A percentile compares a stretch with the other conserved stretches of the same genome.
Conservation (phyloP, 2,888 invertebrate genomes). For the Drosophila prostipennis region DNA sequence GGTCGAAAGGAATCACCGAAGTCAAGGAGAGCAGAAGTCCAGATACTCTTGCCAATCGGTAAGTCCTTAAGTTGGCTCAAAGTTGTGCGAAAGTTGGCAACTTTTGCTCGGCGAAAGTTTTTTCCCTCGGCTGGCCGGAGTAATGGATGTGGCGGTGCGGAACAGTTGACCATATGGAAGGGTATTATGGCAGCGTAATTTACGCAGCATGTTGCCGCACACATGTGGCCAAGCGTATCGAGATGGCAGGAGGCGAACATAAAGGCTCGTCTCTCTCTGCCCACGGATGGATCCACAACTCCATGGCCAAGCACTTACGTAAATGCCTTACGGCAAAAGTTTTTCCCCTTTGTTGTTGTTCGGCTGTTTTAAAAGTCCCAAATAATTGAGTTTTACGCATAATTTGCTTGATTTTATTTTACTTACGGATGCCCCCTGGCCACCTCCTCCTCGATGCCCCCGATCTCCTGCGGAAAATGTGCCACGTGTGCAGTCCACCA, state of each 20-base stretch:
- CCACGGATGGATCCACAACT: slow-evolving; percentile 11
- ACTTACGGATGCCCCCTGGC: slow-evolving; percentile 25
- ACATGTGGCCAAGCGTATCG: slow-evolving; percentile 54
- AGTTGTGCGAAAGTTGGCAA: slow-evolving; percentile 37
- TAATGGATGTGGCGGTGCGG: slow-evolving; percentile 34
- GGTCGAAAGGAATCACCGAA: slow-evolving; percentile 12
- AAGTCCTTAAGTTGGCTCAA: slow-evolving; percentile 29
- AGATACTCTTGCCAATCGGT: slow-evolving; percentile 36
- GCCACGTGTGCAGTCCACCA: slow-evolving; percentile 28
- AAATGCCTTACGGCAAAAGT: slow-evolving; percentile 51
- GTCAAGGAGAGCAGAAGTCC: slow-evolving; percentile 20
- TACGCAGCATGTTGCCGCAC: slow-evolving; percentile 52
- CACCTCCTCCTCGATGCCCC: neutral
- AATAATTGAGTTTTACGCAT: slow-evolving; percentile 69
- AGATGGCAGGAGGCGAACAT: slow-evolving; percentile 14
- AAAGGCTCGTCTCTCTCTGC: slow-evolving; percentile 16
- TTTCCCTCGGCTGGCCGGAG: slow-evolving; percentile 8
- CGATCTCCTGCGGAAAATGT: slow-evolving; percentile 18
- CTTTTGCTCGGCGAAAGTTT: slow-evolving; percentile 20
- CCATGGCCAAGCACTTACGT: slow-evolving; percentile 46
- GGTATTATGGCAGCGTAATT: slow-evolving; percentile 51
- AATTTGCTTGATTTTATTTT: slow-evolving; percentile 56
- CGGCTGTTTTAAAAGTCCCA: slow-evolving; percentile 60
- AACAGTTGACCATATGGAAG: slow-evolving; percentile 45
- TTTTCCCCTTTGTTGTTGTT: slow-evolving; percentile 50